A percentile compares a stretch with the other conserved stretches of the same genome.
Conservation (phyloP, 2,113 vertebrate species). For the Sinocyclocheilus grahami region DNA sequence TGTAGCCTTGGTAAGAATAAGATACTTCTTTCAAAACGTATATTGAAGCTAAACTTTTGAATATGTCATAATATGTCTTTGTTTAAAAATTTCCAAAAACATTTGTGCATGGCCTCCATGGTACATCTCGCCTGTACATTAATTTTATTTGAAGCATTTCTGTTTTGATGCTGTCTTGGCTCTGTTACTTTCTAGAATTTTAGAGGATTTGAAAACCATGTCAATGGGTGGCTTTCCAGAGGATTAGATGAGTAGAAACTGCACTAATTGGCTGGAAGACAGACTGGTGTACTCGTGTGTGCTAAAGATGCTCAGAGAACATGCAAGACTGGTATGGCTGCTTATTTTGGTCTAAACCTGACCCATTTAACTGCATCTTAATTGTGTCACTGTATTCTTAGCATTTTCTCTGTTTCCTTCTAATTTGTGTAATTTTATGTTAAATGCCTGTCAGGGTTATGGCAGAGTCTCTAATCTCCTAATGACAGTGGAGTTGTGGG, state of each 20-base stretch:
- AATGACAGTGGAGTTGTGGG: slow-evolving; percentile 56
- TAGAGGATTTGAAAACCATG: background rate
- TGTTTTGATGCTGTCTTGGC: slow-evolving; percentile 13
- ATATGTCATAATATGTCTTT: no score
- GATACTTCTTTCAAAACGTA: no score
- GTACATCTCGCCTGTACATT: background rate
- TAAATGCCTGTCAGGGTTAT: slow-evolving; percentile 53
- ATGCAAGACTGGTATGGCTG: background rate
- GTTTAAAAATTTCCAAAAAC: no score
- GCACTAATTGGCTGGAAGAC: slow-evolving; percentile 37
- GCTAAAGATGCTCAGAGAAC: slow-evolving; percentile 19
- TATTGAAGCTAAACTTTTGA: no score
- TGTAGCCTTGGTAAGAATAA: no score
- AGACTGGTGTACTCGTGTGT: slow-evolving; percentile 12
- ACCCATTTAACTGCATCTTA: slow-evolving; percentile 30
- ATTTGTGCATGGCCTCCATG: background rate
- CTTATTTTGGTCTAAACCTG: slow-evolving; percentile 30
- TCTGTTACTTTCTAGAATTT: slow-evolving; percentile 29
- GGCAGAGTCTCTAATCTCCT: slow-evolving; percentile 55
- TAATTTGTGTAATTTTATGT: slow-evolving; percentile 45
- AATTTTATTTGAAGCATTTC: background rate
- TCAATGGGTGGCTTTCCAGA: slow-evolving; percentile 7
- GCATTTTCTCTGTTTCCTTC: slow-evolving; percentile 38
- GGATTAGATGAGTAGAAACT: slow-evolving; percentile 22
- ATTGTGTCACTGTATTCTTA: slow-evolving; percentile 38